Conservation (phyloP, 1,140 invertebrate species). For the Ericerus pela region DNA sequence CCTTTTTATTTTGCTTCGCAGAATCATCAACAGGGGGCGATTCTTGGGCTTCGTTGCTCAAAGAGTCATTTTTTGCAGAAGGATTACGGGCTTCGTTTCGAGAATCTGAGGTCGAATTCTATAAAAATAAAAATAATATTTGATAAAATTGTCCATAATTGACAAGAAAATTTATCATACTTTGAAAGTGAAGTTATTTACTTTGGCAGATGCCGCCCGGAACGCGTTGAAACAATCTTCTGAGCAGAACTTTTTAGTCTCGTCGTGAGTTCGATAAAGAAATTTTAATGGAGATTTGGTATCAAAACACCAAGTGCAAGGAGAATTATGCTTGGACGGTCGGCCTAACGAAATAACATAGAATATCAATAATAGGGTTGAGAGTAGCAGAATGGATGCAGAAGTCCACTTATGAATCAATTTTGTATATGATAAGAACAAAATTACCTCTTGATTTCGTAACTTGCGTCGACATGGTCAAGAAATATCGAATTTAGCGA, state of each 20-base stretch:
- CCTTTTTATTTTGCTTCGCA: conserved; percentile 63
- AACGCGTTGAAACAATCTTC: conserved; percentile 76
- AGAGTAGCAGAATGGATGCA: no score
- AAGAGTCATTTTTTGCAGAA: conserved; percentile 35
- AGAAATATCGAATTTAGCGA: neutral
- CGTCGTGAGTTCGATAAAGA: conserved; percentile 68
- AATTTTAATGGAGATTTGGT: conserved; percentile 65
- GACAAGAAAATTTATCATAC: neutral
- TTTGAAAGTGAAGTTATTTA: conserved; percentile 20
- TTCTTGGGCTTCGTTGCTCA: conserved; percentile 48
- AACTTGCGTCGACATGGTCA: neutral
- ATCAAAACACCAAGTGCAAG: conserved; percentile 74
- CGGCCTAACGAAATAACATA: conserved; percentile 19
- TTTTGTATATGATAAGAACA: neutral
- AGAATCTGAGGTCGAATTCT: neutral
- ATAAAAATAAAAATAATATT: neutral
- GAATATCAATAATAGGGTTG: neutral
- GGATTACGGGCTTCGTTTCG: conserved; percentile 52
- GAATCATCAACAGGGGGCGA: conserved; percentile 69
- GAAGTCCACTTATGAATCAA: neutral
- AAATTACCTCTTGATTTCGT: neutral
- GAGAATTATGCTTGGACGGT: conserved; percentile 27
- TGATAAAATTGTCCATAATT: conserved; percentile 3
- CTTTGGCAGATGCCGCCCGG: conserved; percentile 67
- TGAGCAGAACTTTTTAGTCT: conserved; percentile 85